Base-by-base conservation (phyloP, 1,140 invertebrate species). In the Euwallacea similis region DNA sequence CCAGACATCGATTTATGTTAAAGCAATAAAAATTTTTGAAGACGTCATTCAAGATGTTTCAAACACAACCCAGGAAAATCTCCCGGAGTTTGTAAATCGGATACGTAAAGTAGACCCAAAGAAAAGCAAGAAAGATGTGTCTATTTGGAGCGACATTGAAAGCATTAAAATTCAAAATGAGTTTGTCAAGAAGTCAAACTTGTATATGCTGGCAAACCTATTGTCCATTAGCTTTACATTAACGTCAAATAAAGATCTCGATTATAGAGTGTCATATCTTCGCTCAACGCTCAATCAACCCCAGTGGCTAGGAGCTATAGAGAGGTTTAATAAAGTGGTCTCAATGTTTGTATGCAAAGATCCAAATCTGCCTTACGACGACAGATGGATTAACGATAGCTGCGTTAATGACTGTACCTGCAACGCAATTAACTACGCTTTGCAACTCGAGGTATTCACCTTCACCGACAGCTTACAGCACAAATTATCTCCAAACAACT, bases 1-100 rank as follows among this genome's bases (percentile, higher is more conserved):
- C 60, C 78, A 83, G 59, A 66, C 74, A 16, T 62, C 76, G n/a
- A 13, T 73, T 42, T 69, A 42, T 43, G 10, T 42, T 6, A 8
- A 41, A n/a, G 11, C 59, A 58, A 15, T 50, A 50, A 13, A 50
- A 50, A 2, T 50, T 1, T 58, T 58, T 58, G 55, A 58, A 7
- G 55, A 58, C 46, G 9, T 11, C 2, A 7, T 50, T 50, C 9
- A 13, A 50, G 2, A 50, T 50, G 9, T 13, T 11, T 33, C 21
- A 33, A 33, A 33, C 46, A 50, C 13, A 50, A 16, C 54, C 1
- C 16, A 9, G 2, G 9, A 16, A 15, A n/a, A 21, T 13, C 2
- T 56, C 10, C n/a, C 3, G 16, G 3, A 56, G 16, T 15, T 56
- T 56, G 10, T 56, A 56, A 15, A 9, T 21, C n/a, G 42, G n/a